Evolutionary conservation across 2,113 vertebrate genomes (phyloP), one percentile per base, ranked within the genome.

Genomic region (Nothocercus nigrocapillus): DNA sequence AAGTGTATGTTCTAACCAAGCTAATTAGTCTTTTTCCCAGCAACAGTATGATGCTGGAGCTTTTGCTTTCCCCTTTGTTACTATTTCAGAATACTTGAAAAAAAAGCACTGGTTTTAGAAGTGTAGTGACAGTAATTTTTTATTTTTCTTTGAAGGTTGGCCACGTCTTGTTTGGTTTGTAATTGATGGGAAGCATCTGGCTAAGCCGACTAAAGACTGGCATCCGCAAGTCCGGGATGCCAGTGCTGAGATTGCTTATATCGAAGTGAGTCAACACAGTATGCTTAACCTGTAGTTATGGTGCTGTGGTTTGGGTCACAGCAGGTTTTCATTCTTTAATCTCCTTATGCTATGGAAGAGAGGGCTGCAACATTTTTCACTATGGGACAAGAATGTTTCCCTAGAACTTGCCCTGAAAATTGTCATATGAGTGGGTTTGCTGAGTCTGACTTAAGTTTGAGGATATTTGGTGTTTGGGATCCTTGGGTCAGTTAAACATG

Each of bases 181-280:
- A 94, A 99, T 99, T 25, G 99, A 99, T 90, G 99, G 99, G 89
- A 99, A 99, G 84, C 99, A 99, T 92, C 98, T 99, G 83, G 98
- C 98, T 40, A 99, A 99, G 89, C 99, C 99, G 61, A 92, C 99
- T 5, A 99, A 99, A 97, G 99, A 99, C 93, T 99, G 99, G 99
- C 97, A 98, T 64, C 99, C 99, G 0, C 91, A 97, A 56, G 91
- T 98, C 45, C 97, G 97, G 89, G 99, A 99, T 51, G 98, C 98
- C 73, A 98, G 97, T 91, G 90, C 98, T 11, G 98, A 98, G 69
- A 98, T 98, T 1, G 99, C 99, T 53, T 99, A 99, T 82, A 99
- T 99, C 6, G 99, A 99, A 98, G 99, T 99, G 88, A 97, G 78
- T 32, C 28, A 88, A 8, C 73, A 69, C 12, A 25, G 72, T 18